phyloP scores from a whole-genome alignment of 2,888 invertebrate species.

The Dione vanillae region DNA sequence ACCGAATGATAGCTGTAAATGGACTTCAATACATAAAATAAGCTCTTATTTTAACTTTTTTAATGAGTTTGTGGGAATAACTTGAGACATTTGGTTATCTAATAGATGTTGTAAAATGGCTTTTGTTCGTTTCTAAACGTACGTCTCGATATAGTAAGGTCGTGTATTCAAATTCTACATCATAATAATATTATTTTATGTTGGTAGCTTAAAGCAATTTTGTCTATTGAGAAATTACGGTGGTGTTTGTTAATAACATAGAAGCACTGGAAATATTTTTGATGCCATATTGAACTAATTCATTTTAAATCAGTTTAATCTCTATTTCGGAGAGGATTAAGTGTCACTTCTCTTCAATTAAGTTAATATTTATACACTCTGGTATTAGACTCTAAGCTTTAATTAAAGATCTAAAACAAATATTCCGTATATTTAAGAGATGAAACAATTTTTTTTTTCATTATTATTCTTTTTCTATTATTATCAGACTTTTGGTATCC shows the following conservation, averaged over 20 bases:
- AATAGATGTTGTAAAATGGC: constrained; percentile 28
- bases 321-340: too few relatives aligned
- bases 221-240: background rate
- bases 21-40: constrained; percentile 30
- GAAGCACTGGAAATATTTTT: background rate
- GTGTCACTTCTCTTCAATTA: too few relatives aligned
- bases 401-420: too few relatives aligned
- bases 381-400: too few relatives aligned
- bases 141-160: constrained; percentile 1
- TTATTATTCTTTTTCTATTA: too few relatives aligned
- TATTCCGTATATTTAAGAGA: too few relatives aligned
- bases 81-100: constrained; percentile 29
- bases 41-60: constrained; percentile 30
- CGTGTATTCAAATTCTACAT: background rate
- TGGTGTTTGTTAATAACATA: background rate
- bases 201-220: background rate
- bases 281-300: too few relatives aligned
- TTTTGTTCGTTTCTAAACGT: constrained; percentile 5
- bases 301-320: too few relatives aligned
- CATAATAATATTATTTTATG: background rate
- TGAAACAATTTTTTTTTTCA: too few relatives aligned
- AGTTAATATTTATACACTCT: too few relatives aligned
- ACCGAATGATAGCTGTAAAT: constrained; percentile 27
- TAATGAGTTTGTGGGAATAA: constrained; percentile 16
- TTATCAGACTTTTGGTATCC: too few relatives aligned